Conservation (phyloP, 2,797 vertebrate species). For the Danio aesculapii region DNA sequence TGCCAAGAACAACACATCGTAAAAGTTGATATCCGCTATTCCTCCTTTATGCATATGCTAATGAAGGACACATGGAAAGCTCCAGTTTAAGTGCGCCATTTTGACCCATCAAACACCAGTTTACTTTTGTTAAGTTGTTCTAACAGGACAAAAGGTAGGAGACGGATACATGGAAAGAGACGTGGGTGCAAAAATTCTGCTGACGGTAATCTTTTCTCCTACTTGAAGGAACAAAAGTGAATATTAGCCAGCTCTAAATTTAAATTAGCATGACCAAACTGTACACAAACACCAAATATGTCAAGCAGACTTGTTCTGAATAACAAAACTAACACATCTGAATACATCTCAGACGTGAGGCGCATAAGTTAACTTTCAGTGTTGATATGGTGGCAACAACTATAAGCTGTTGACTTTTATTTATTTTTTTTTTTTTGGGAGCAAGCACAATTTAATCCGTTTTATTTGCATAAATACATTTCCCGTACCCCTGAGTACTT, state of each 20-base stretch:
- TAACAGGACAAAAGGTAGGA: conserved; percentile 10
- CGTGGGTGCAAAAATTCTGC: conserved; percentile 19
- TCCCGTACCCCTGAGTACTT: conserved; percentile 53
- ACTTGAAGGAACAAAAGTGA: conserved; percentile 23
- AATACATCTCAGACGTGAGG: conserved; percentile 20
- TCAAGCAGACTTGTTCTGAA: conserved; percentile 16
- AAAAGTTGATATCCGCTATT: neutral
- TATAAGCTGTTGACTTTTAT: conserved; percentile 62
- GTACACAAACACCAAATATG: neutral
- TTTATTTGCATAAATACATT: conserved; percentile 66
- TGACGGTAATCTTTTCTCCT: conserved; percentile 7
- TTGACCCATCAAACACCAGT: neutral
- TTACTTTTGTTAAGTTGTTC: neutral
- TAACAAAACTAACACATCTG: conserved; percentile 22
- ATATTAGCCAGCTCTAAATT: conserved; percentile 33
- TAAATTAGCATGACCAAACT: conserved; percentile 40
- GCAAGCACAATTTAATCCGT: conserved; percentile 66
- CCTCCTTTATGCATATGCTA: neutral
- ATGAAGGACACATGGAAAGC: neutral
- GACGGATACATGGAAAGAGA: neutral
- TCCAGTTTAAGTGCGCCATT: neutral
- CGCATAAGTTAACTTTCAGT: conserved; percentile 41
- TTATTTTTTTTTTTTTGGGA: conserved; percentile 31
- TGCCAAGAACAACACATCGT: neutral
- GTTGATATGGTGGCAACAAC: conserved; percentile 61